Conservation (phyloP, 2,888 invertebrate species). For the Lepetodrilus schrolli region DNA sequence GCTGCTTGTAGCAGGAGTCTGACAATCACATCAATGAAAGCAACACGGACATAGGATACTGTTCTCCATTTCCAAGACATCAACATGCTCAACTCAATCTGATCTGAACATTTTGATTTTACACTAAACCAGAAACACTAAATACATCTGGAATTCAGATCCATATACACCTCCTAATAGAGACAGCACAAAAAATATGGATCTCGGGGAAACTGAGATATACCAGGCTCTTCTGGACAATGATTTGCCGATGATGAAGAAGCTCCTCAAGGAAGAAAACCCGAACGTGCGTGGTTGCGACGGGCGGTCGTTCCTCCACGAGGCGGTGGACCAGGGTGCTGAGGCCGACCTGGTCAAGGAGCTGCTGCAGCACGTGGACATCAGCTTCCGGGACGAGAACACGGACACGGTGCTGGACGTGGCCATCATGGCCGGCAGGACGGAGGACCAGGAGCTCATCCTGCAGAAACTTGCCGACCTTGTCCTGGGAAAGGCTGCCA, state of each 20-base stretch:
- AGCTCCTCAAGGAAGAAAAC: not conserved
- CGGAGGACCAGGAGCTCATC: not conserved
- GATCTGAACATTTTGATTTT: too few relatives aligned
- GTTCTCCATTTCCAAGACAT: too few relatives aligned
- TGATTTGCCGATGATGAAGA: not conserved
- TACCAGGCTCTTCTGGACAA: constrained; percentile 35
- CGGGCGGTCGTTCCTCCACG: constrained; percentile 30
- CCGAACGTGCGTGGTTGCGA: constrained; percentile 16
- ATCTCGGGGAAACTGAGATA: constrained; percentile 21
- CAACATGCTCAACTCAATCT: too few relatives aligned
- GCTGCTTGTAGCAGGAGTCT: too few relatives aligned
- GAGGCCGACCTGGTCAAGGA: not conserved
- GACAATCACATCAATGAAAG: too few relatives aligned
- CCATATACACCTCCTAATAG: too few relatives aligned
- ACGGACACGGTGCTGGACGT: constrained; percentile 21
- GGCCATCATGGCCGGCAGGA: not conserved
- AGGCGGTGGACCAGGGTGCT: constrained; percentile 8
- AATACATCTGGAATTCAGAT: too few relatives aligned
- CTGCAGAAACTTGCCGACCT: not conserved
- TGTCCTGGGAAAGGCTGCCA: not conserved
- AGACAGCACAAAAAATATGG: too few relatives aligned
- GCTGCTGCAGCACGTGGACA: constrained; percentile 26
- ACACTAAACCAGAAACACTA: too few relatives aligned
- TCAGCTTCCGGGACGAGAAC: constrained; percentile 28
- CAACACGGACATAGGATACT: too few relatives aligned